These are phyloP conservation scores for Nanger granti DNA, from an alignment of 2,113 vertebrate species.

Conservation along the genomic window DNA sequence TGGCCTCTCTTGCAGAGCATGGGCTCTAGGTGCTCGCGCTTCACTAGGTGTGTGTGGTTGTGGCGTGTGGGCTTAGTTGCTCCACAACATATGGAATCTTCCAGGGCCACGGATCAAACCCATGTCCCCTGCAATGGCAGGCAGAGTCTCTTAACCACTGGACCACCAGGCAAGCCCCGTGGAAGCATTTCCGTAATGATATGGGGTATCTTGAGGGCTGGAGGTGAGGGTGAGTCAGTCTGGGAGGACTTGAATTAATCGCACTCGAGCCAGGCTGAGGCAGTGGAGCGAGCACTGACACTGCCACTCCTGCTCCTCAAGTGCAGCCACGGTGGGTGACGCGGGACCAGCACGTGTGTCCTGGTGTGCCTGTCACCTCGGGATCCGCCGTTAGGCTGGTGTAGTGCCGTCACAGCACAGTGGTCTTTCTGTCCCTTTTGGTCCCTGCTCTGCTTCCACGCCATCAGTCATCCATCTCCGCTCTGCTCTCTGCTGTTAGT, in stretches of 20 bases:
- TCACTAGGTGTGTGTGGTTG: neutral
- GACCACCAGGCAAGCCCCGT: neutral
- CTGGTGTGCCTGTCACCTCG: neutral
- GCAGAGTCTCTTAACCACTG: neutral
- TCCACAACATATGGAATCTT: neutral
- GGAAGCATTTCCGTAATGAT: neutral
- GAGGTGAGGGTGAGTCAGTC: neutral
- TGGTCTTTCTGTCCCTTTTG: neutral
- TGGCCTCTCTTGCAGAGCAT: neutral
- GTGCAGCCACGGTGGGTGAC: neutral
- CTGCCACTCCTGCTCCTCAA: neutral
- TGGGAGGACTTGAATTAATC: neutral
- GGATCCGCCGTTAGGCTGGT: neutral
- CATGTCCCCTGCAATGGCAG: neutral
- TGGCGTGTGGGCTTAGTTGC: neutral
- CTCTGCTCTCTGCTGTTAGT: neutral
- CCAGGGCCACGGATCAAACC: neutral
- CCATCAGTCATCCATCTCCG: neutral
- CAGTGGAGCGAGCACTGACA: neutral
- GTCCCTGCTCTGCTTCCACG: neutral
- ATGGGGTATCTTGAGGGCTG: neutral
- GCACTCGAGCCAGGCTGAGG: neutral
- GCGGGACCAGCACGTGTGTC: fast-evolving
- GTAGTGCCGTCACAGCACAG: neutral
- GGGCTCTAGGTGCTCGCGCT: fast-evolving